These are phyloP conservation scores for Augochlora pura DNA, from an alignment of 1,140 invertebrate genomes.

Conservation along the genomic window DNA sequence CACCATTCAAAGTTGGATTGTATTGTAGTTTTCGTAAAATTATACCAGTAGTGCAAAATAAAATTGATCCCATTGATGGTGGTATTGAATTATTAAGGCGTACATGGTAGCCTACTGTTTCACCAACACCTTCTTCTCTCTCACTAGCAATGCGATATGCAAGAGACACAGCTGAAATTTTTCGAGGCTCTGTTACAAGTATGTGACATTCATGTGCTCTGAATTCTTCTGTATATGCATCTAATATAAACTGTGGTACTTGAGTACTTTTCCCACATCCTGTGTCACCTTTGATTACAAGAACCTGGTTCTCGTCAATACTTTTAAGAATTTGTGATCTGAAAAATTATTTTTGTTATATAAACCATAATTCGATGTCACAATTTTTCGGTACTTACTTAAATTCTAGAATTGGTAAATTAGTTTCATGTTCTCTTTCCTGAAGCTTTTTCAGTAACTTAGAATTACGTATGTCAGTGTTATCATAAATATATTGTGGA, in stretches of 20 bases:
- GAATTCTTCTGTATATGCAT: conserved; percentile 81
- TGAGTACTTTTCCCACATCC: conserved; percentile 95
- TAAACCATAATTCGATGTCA: neutral
- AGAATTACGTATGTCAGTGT: neutral
- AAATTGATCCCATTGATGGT: conserved; percentile 77
- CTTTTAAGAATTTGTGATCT: conserved; percentile 64
- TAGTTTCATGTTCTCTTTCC: neutral
- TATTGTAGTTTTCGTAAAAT: conserved; percentile 85
- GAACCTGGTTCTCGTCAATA: conserved; percentile 80
- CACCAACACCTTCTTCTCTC: conserved; percentile 88
- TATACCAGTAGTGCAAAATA: conserved; percentile 90
- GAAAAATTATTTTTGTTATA: conserved; percentile 20
- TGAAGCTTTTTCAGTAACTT: neutral
- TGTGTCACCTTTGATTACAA: conserved; percentile 92
- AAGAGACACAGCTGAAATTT: conserved; percentile 94
- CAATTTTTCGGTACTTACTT: conserved; percentile 38
- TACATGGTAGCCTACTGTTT: conserved; percentile 92
- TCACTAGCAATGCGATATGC: conserved; percentile 92
- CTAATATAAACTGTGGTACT: conserved; percentile 95
- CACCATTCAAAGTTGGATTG: conserved; percentile 78
- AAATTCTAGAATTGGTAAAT: conserved; percentile 53
- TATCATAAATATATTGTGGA: neutral
- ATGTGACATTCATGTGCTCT: conserved; percentile 84
- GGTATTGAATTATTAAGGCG: conserved; percentile 65
- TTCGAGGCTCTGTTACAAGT: conserved; percentile 93